These are phyloP conservation scores for Heteromyza rotundicornis DNA, from an alignment of 2,888 invertebrate genomes.

Conservation along the genomic window DNA sequence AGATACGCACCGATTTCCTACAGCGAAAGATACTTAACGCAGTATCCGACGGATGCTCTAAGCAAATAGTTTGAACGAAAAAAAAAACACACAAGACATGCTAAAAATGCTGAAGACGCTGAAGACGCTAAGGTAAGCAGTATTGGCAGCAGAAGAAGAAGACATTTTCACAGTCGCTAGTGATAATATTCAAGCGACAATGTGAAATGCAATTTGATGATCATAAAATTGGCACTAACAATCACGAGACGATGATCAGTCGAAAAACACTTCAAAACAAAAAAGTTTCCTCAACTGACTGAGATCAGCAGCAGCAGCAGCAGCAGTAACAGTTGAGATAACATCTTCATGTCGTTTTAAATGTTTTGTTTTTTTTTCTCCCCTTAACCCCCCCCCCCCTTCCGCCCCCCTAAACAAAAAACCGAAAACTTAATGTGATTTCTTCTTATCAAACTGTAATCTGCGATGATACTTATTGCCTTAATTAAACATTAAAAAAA, in stretches of 20 bases:
- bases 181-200: too few species aligned
- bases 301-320: not conserved
- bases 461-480: constrained; percentile 7
- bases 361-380: not conserved
- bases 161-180: too few species aligned
- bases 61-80: not conserved
- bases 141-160: too few species aligned
- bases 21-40: constrained; percentile 13
- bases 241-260: too few species aligned
- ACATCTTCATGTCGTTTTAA: not conserved
- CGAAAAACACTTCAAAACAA: too few species aligned
- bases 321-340: not conserved
- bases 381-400: too few species aligned
- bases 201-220: too few species aligned
- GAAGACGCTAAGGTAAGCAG: too few species aligned
- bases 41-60: constrained; percentile 4
- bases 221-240: too few species aligned
- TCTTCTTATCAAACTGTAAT: constrained; percentile 6
- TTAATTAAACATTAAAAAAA: constrained; percentile 13
- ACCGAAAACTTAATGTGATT: not conserved
- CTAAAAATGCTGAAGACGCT: too few species aligned
- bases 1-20: constrained; percentile 1
- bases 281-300: too few species aligned
- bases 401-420: too few species aligned
- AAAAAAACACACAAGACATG: not conserved